Conservation (phyloP, 53 echinoderm and acorn worm genomes). For the Hippasteria phrygiana region DNA sequence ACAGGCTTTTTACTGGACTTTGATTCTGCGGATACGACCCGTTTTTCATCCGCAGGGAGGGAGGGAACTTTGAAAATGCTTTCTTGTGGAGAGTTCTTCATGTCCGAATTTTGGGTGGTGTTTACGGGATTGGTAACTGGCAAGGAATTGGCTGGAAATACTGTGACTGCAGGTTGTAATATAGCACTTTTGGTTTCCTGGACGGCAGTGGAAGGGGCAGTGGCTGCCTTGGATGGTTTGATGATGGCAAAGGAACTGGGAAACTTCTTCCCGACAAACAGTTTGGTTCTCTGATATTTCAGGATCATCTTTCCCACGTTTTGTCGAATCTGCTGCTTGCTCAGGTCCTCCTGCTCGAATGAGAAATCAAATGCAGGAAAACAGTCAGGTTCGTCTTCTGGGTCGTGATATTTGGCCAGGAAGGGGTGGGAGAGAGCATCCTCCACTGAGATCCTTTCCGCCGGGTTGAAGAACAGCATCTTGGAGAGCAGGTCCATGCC, state of each 20-base stretch:
- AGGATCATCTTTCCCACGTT: slow-evolving; percentile 93
- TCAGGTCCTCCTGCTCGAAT: slow-evolving; percentile 87
- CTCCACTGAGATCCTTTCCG: slow-evolving; percentile 76
- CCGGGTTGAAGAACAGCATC: slow-evolving; percentile 92
- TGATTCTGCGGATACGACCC: background rate
- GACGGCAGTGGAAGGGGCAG: slow-evolving; percentile 14
- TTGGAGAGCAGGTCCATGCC: slow-evolving; percentile 86
- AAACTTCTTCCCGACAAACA: slow-evolving; percentile 50
- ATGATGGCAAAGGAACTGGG: slow-evolving; percentile 16
- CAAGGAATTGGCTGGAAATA: background rate
- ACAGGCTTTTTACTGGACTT: background rate
- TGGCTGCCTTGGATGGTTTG: slow-evolving; percentile 29
- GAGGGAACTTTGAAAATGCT: slow-evolving; percentile 55
- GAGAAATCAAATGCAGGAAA: slow-evolving; percentile 94
- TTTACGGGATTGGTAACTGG: slow-evolving; percentile 3
- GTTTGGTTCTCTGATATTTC: slow-evolving; percentile 84
- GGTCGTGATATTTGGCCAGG: slow-evolving; percentile 86
- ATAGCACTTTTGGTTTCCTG: slow-evolving; percentile 28
- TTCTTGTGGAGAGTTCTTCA: background rate
- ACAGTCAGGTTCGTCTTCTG: slow-evolving; percentile 91
- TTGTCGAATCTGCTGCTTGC: slow-evolving; percentile 84
- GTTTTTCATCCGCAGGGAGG: slow-evolving; percentile 36
- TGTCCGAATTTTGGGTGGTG: background rate
- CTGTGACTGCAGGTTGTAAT: background rate
- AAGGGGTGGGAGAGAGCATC: slow-evolving; percentile 93